Conservation (phyloP, 2,888 invertebrate genomes). For the Stenurella melanura region DNA sequence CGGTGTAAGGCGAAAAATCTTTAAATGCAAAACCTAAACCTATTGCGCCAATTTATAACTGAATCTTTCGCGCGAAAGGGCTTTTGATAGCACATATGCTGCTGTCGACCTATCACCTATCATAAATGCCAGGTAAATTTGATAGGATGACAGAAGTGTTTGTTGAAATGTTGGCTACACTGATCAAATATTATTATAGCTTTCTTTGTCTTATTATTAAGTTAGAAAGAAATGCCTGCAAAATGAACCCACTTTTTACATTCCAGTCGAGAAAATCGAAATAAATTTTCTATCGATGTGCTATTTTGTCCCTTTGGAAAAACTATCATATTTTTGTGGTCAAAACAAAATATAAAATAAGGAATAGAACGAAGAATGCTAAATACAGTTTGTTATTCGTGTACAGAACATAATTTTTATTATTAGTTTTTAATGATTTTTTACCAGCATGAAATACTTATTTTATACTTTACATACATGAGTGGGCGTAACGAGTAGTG, state of each 20-base stretch:
- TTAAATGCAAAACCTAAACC: too few relatives aligned
- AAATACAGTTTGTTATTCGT: not conserved
- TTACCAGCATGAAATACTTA: constrained; percentile 9
- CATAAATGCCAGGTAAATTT: too few relatives aligned
- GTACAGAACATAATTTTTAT: not conserved
- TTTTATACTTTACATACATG: constrained; percentile 17
- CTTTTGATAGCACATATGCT: too few relatives aligned
- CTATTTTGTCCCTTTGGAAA: not conserved
- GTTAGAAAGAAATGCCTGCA: constrained; percentile 4
- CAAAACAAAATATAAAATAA: not conserved
- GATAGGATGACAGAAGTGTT: too few relatives aligned
- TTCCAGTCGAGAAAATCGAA: constrained; percentile 9
- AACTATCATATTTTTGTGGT: not conserved
- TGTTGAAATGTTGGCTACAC: not conserved
- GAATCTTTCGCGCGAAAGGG: too few relatives aligned
- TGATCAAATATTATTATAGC: not conserved
- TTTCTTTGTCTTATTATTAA: not conserved
- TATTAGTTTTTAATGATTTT: constrained; percentile 23
- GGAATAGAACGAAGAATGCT: not conserved
- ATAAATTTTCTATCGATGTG: not conserved
- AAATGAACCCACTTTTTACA: constrained; percentile 8
- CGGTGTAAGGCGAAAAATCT: too few relatives aligned
- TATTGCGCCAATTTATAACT: too few relatives aligned
- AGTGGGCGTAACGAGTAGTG: constrained; percentile 27
- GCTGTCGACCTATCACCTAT: too few relatives aligned